These are phyloP conservation scores for Cranoglanis bouderius DNA, from an alignment of 2,113 vertebrate species.

Conservation along the genomic window DNA sequence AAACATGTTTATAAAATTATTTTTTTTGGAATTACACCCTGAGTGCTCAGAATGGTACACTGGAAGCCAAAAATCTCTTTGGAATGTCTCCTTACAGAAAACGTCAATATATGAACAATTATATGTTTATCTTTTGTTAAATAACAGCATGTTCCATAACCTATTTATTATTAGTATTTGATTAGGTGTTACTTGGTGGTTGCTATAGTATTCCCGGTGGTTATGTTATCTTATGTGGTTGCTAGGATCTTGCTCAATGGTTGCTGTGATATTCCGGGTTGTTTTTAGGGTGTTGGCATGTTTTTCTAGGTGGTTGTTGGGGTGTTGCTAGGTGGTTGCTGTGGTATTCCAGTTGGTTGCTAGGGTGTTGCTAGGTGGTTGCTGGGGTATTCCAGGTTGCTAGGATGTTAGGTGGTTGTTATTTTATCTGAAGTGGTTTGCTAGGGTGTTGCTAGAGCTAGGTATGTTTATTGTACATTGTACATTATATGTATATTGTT, in stretches of 20 bases:
- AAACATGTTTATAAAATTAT: not conserved
- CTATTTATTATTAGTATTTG: not conserved
- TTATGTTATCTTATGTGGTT: not conserved
- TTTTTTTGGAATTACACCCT: not conserved
- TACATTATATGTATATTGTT: too few species aligned
- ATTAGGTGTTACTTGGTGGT: not conserved
- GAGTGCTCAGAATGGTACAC: not conserved
- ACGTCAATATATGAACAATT: not conserved
- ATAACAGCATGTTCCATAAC: not conserved
- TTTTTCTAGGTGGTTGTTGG: not conserved
- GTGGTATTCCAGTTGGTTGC: too few species aligned
- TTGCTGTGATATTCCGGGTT: not conserved
- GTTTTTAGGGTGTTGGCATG: not conserved
- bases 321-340: too few species aligned
- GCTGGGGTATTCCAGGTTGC: too few species aligned
- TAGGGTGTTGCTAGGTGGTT: too few species aligned
- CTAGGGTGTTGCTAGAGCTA: too few species aligned
- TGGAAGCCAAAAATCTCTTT: not conserved
- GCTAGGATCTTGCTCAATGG: not conserved
- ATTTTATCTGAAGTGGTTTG: too few species aligned
- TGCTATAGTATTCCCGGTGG: not conserved
- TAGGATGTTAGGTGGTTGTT: too few species aligned
- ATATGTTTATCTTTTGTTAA: not conserved
- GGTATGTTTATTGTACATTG: too few species aligned
- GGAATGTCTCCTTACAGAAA: not conserved